Percentiles rank a stretch among this genome's conserved stretches.
These are phyloP conservation scores for Lampris megalopsis DNA, from an alignment of 2,113 vertebrate species.

Conservation along the genomic window DNA sequence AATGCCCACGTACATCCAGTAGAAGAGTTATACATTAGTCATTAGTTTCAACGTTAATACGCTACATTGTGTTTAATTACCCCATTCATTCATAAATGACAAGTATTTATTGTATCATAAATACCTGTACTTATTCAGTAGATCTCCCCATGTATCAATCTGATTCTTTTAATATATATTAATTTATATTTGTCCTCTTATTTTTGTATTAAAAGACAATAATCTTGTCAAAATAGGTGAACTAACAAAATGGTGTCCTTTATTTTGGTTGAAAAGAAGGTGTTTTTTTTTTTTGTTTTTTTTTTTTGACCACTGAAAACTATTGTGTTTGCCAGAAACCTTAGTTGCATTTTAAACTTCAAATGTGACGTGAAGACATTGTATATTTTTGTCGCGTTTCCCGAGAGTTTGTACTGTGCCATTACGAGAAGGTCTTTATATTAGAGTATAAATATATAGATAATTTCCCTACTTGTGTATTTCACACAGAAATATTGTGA, in stretches of 20 bases:
- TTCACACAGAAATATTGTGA: constrained; percentile 81
- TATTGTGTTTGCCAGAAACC: constrained; percentile 84
- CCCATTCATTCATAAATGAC: constrained; percentile 84
- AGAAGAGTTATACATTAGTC: constrained; percentile 86
- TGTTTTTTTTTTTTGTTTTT: constrained; percentile 61
- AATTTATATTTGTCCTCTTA: constrained; percentile 99
- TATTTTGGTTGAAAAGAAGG: constrained; percentile 82
- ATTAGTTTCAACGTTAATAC: constrained; percentile 86
- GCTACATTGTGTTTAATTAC: constrained; percentile 55
- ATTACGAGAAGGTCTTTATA: constrained; percentile 85
- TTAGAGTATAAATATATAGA: constrained; percentile 86
- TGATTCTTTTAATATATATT: constrained; percentile 99
- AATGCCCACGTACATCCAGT: constrained; percentile 85
- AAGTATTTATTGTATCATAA: constrained; percentile 99
- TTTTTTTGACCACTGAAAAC: constrained; percentile 85
- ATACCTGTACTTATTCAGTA: constrained; percentile 96
- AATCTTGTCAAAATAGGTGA: constrained; percentile 86
- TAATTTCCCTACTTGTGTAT: constrained; percentile 84
- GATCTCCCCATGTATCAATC: constrained; percentile 91
- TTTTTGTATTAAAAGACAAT: constrained; percentile 93
- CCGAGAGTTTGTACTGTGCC: constrained; percentile 87
- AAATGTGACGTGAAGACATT: constrained; percentile 87
- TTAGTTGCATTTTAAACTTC: constrained; percentile 87
- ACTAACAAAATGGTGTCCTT: constrained; percentile 94
- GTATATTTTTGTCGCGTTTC: constrained; percentile 88